Evolutionary conservation across 2,113 vertebrate genomes (phyloP).

Genomic region (Ailuropoda melanoleuca): DNA sequence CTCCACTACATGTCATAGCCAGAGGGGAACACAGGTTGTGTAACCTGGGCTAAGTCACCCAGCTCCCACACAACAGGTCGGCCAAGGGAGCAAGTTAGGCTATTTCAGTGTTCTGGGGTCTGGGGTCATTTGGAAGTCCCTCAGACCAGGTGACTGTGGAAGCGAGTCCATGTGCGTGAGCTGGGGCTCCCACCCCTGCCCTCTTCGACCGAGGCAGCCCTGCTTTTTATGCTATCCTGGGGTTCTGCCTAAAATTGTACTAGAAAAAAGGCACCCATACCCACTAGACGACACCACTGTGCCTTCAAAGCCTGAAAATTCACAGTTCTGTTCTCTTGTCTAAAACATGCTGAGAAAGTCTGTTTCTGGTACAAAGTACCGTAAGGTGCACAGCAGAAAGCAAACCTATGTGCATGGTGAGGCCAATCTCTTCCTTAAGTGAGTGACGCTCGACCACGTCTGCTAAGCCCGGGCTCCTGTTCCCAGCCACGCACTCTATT

Average conservation of each 20-base stretch:
- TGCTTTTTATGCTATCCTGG: background rate
- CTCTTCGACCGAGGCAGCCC: background rate
- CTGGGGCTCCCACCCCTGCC: background rate
- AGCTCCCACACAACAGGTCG: background rate
- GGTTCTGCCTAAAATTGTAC: background rate
- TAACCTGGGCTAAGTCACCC: background rate
- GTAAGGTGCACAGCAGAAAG: background rate
- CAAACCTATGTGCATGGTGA: fast-evolving
- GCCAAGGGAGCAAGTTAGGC: background rate
- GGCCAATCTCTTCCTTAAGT: fast-evolving
- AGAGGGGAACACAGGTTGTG: background rate
- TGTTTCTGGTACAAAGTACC: background rate
- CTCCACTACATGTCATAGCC: background rate
- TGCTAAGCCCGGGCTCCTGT: background rate
- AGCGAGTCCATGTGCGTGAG: fast-evolving
- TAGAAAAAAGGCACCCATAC: background rate
- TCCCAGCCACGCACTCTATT: fast-evolving
- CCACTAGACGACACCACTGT: background rate
- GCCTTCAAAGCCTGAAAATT: background rate
- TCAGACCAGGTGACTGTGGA: background rate
- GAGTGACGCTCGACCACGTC: fast-evolving
- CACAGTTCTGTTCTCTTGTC: background rate
- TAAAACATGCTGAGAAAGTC: background rate
- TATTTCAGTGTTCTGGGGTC: background rate
- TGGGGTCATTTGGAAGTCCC: background rate